phyloP scores from a whole-genome alignment of 2,888 invertebrate genomes.

The Achlya flavicornis region DNA sequence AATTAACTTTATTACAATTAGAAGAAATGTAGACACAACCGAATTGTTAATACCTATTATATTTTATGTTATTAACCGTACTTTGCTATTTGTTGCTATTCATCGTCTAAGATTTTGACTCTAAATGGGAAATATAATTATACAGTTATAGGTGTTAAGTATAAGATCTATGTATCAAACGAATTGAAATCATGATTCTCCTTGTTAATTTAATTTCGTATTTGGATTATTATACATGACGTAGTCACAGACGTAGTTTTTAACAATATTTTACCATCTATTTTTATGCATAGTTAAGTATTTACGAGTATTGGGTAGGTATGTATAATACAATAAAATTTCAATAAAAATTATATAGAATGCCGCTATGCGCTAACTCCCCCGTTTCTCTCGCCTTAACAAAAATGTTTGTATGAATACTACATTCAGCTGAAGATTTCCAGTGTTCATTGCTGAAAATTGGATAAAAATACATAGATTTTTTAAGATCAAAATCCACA shows the following conservation, averaged over 20 bases:
- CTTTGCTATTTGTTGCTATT: conserved; percentile 20
- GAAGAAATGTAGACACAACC: conserved; percentile 62
- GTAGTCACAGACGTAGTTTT: not conserved
- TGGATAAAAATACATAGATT: not conserved
- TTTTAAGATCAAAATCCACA: no score
- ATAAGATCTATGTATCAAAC: not conserved
- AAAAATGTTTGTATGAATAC: not conserved
- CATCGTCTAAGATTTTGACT: conserved; percentile 26
- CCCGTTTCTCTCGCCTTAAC: conserved; percentile 23
- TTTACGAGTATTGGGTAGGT: not conserved
- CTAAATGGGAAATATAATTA: not conserved
- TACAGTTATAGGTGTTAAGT: not conserved
- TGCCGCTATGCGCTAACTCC: conserved; percentile 55
- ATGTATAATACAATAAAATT: not conserved
- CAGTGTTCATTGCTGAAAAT: not conserved
- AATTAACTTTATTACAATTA: conserved; percentile 31
- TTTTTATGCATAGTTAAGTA: conserved; percentile 12
- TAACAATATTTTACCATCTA: conserved; percentile 6
- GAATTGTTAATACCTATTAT: conserved; percentile 43
- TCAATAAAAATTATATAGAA: conserved; percentile 21
- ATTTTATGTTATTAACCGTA: conserved; percentile 12
- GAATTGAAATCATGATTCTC: not conserved
- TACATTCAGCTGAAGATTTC: not conserved
- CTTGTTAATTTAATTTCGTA: not conserved
- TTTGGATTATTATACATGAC: not conserved